Base-by-base conservation (phyloP, 2,888 invertebrate genomes). In the Norana najaformis region DNA sequence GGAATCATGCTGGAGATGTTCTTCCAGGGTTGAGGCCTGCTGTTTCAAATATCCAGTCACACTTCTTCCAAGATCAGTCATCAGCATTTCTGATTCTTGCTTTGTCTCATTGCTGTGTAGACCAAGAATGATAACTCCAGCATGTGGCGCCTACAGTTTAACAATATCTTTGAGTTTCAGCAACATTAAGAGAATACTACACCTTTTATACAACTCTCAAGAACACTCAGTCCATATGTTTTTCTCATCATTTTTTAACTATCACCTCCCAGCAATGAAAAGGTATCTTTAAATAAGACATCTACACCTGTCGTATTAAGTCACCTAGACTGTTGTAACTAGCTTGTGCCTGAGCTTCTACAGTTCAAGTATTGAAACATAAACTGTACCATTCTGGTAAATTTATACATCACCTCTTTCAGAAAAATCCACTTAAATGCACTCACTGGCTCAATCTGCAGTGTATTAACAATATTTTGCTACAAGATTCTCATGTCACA, bases 1-100 rank as follows among this genome's bases (percentile, higher is more conserved):
- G 37, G 85, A 35, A 36, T 37, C 37, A 23, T 36, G 85, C 37
- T 85, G 85, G 35, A 85, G 35, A 35, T 85, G 85, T 37, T 85
- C 85, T 35, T 85, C 85, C 8, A 85, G 36, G 8, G 85, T 36
- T 23, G 85, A 2, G 14, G 85, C 85, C 16, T 85, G 85, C 8
- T 85, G 35, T 16, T 85, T 85, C 36, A 85, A n/a, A 37, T 85
- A 85, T 35, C 85, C 85, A 8, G 36, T 37, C 35, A 85, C 85
- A 37, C 85, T 85, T 36, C 36, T 85, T 18, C 85, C 85, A 85
- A 85, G 85, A 36, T 85, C 85, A 35, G 37, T 85, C 85, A 85
- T 85, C 85, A 85, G 37, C 13, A 35, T 36, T 23, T 11, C 35
- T 5, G 85, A 85, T n/a, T 85, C 85, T 23, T 85, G 85, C 37